Evolutionary conservation across 2,113 vertebrate genomes (phyloP).

Genomic region (Pangasianodon gigas): DNA sequence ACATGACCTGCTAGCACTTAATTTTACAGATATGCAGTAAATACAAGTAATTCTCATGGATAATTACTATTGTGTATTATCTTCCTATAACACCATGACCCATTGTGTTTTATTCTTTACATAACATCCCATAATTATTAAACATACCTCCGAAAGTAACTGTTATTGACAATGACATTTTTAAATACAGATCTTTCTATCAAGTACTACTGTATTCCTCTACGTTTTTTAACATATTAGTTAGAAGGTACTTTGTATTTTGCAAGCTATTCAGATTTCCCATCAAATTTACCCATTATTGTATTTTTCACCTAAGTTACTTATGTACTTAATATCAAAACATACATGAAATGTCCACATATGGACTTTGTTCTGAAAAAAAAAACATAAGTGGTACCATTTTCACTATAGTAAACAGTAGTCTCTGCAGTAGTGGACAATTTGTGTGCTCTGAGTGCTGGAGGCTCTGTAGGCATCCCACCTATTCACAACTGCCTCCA

Average conservation of each 20-base stretch:
- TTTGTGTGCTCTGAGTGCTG: not conserved
- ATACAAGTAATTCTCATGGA: not conserved
- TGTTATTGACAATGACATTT: not conserved
- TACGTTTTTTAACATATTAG: not conserved
- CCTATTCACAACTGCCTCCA: not conserved
- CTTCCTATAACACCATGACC: too few species aligned
- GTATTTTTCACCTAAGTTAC: not conserved
- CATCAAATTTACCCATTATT: not conserved
- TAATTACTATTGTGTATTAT: not conserved
- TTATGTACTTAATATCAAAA: not conserved
- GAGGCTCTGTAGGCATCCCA: not conserved
- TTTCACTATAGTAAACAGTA: not conserved
- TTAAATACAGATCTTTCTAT: not conserved
- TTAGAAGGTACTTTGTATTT: not conserved
- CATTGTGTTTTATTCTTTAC: not conserved
- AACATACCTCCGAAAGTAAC: not conserved
- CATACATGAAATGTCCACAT: not conserved
- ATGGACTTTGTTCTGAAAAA: not conserved
- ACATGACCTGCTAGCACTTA: not conserved
- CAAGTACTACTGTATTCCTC: not conserved
- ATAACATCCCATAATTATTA: not conserved
- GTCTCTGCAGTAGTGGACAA: not conserved
- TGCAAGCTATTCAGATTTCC: not conserved
- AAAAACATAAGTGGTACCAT: not conserved
- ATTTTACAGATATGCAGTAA: not conserved